Conservation (phyloP, 2,113 vertebrate species). For the Ia io region DNA sequence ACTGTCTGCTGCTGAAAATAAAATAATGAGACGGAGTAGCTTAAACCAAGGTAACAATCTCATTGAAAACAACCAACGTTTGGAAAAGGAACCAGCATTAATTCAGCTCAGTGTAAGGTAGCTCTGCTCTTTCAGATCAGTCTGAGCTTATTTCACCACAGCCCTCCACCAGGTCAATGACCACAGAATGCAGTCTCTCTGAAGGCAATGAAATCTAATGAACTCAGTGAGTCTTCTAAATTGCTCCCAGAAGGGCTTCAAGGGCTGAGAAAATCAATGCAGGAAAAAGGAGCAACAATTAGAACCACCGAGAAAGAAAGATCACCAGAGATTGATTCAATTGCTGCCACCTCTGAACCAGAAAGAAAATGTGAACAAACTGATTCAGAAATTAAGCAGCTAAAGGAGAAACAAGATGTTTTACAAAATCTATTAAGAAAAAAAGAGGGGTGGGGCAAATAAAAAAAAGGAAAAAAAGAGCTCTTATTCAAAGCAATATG, state of each 20-base stretch:
- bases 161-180: neutral
- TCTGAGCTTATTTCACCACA: constrained; percentile 79
- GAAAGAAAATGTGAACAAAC: constrained; percentile 81
- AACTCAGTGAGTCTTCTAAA: constrained; percentile 65
- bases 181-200: neutral
- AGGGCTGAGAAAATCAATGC: constrained; percentile 78
- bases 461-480: constrained; percentile 91
- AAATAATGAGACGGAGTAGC: constrained; percentile 83
- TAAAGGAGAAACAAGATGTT: constrained; percentile 84
- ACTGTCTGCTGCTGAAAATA: constrained; percentile 85
- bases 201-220: neutral
- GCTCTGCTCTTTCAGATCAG: constrained; percentile 87
- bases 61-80: constrained; percentile 79
- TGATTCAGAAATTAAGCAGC: constrained; percentile 83
- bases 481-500: constrained; percentile 91
- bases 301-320: constrained; percentile 89
- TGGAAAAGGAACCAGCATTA: constrained; percentile 87
- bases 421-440: constrained; percentile 89
- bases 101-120: constrained; percentile 89
- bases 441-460: constrained; percentile 80
- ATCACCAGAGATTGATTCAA: constrained; percentile 87
- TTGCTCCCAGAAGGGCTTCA: constrained; percentile 78
- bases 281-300: constrained; percentile 85
- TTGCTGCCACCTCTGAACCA: constrained; percentile 80
- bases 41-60: constrained; percentile 75